Conservation (phyloP, 1,140 invertebrate genomes). For the Heliconius nattereri region DNA sequence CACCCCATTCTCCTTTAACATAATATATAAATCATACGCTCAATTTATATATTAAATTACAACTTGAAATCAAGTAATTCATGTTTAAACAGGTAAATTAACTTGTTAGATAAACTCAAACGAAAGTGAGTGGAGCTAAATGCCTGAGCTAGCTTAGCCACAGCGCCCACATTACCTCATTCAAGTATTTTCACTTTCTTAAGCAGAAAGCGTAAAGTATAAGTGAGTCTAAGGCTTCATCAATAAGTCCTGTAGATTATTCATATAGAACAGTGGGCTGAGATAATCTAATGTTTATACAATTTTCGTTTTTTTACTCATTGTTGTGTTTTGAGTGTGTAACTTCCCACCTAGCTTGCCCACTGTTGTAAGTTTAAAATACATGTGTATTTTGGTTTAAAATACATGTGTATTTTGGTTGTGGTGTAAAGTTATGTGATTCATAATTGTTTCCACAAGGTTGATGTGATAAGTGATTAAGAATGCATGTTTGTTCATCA, state of each 20-base stretch:
- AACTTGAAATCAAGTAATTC: not conserved
- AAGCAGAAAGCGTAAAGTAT: constrained; percentile 63
- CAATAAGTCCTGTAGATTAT: constrained; percentile 18
- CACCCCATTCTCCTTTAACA: not conserved
- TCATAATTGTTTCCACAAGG: not conserved
- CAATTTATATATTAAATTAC: not conserved
- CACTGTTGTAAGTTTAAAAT: not conserved
- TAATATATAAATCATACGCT: not conserved
- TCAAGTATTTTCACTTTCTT: constrained; percentile 69
- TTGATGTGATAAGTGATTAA: not conserved
- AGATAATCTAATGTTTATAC: too few species aligned
- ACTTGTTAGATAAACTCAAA: constrained; percentile 34
- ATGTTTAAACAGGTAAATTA: constrained; percentile 10
- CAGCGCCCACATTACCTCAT: constrained; percentile 60
- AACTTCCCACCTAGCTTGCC: not conserved
- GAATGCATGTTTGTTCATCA: not conserved
- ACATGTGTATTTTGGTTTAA: not conserved
- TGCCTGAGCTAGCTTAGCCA: constrained; percentile 51
- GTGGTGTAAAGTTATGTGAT: not conserved
- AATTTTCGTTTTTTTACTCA: not conserved
- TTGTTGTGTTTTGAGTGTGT: not conserved
- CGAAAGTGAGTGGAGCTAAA: constrained; percentile 66
- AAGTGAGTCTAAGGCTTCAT: constrained; percentile 2
- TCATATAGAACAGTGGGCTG: not conserved
- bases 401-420: not conserved